Conservation (phyloP, 2,113 vertebrate genomes). For the Ondatra zibethicus region DNA sequence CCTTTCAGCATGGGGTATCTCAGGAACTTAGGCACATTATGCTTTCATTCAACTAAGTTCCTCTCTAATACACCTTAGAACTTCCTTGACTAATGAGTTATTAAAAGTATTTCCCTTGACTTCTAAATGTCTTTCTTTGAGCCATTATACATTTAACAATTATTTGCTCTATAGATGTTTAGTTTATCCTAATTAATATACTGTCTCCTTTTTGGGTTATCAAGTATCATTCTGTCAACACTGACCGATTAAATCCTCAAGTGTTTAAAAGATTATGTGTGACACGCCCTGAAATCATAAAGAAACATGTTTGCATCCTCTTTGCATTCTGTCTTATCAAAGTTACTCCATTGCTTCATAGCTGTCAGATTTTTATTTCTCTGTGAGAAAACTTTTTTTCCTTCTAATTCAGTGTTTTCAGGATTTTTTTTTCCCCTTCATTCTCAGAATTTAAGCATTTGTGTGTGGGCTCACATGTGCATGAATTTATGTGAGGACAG, state of each 20-base stretch:
- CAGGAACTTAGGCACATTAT: not conserved
- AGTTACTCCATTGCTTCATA: not conserved
- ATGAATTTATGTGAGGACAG: too few species aligned
- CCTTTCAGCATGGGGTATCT: not conserved
- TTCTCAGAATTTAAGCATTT: not conserved
- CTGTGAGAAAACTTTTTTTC: not conserved
- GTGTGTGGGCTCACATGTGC: too few species aligned
- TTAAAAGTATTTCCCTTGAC: not conserved
- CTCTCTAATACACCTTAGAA: not conserved
- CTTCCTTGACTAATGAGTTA: not conserved
- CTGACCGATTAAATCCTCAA: not conserved
- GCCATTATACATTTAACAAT: not conserved
- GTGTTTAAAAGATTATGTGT: not conserved
- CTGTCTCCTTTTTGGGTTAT: not conserved
- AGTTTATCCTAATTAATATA: not conserved
- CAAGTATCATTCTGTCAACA: too few species aligned
- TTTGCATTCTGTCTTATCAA: not conserved
- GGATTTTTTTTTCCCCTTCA: not conserved
- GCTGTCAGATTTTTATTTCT: not conserved
- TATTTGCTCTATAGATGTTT: not conserved
- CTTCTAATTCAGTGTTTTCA: not conserved
- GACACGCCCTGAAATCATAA: not conserved
- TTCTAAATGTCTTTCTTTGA: not conserved
- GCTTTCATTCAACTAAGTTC: not conserved
- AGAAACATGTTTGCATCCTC: not conserved